Base-by-base conservation (phyloP, 1,140 invertebrate genomes). In the Tribolium castaneum region DNA sequence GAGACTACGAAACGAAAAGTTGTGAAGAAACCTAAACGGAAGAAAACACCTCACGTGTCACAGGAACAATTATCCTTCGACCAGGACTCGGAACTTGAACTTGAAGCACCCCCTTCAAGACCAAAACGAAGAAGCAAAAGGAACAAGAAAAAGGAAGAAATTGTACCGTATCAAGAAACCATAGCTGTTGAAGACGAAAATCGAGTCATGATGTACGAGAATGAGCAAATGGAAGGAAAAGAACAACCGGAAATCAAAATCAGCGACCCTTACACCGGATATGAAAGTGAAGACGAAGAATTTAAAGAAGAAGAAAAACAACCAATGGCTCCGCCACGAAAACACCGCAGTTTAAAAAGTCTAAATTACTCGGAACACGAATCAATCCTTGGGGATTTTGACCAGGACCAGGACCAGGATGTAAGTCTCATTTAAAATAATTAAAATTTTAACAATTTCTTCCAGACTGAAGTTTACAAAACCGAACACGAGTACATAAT, bases 401-500 rank as follows among this genome's bases (percentile, higher is more conserved):
- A 85, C 82, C 86, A 81, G 85, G 85, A 85, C 82, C 86, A 81
- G 85, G 85, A 82, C 85, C 22, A 54, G 30, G 34, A 80, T 25
- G 72, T 79, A 78, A 76, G 72, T 76, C 12, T 74, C 56, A 30
- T 59, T 35, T 30, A n/a, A 19, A 66, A 54, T 35, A 78, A 70
- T 73, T 80, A 54, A 76, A 30, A 30, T 30, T 30, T 30, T 30
- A 30, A 16, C 39, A 49, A 45, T 75, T 81, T 85, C 87, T 82
- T 80, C 62, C 86, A 92, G 92, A 89, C 91, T 83, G 89, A 90
- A 79, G 90, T 90, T 82, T 90, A 91, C 85, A 88, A 90, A 77
- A 89, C 89, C 78, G 90, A 92, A 83, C 90, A 91, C 78, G 90
- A 90, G 83, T 92, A 92, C 84, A 88, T 89, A 52, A 88, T 91